Base-by-base conservation (phyloP, 2,113 vertebrate species). In the Sturnira hondurensis region DNA sequence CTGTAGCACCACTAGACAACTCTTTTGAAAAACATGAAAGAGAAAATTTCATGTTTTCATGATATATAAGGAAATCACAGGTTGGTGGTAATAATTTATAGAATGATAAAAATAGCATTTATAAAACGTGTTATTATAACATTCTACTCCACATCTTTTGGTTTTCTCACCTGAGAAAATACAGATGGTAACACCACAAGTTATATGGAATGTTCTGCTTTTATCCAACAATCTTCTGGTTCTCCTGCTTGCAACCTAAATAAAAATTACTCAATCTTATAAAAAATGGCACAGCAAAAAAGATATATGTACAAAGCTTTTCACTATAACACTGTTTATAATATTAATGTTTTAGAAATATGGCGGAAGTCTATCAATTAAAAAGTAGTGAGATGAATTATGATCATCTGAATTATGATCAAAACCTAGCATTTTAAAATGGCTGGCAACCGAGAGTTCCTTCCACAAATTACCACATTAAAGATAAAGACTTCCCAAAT, bases 201-300 rank as follows among this genome's bases (percentile, higher is more conserved):
- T 98, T 94, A 99, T 99, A 33, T 99, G 99, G 88, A 99, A 99
- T 92, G 99, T 99, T 98, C 99, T 99, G 96, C 99, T 99, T 98
- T 99, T 99, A 98, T 99, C 99, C 85, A 99, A 93, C 47, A 99
- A 97, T 95, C 99, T 98, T 97, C 99, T 99, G 11, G 99, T 99
- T 98, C 98, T 99, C 97, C 99, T 99, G 97, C 98, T 99, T 88
- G 99, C 98, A 96, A 99, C 98, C 99, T 99, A 98, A 17, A 89
- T 95, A 98, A 93, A 91, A 97, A 92, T 65, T 1, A 91, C 58
- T 89, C 47, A 20, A 24, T 43, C 67, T 20, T 6, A 8, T 85
- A 56, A 92, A 96, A 86, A 73, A 50, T 41, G 6, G 85, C 77
- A 1, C 7, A 74, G 41, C 31, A 65, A 82, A 38, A 56, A 63